These are phyloP conservation scores for Heliconius aoede DNA, from an alignment of 2,888 invertebrate species.

Conservation along the genomic window DNA sequence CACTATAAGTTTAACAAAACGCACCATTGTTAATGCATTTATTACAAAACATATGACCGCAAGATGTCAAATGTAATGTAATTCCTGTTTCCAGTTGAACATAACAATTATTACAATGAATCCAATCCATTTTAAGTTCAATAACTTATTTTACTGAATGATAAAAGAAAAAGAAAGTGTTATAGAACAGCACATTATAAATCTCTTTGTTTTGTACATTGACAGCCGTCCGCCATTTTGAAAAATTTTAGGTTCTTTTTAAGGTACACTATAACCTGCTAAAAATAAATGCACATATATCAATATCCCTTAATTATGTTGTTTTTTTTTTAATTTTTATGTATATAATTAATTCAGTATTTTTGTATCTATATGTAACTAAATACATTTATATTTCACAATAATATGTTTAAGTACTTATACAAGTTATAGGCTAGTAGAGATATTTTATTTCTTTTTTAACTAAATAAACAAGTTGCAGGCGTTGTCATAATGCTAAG, in stretches of 20 bases:
- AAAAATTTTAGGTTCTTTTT: constrained; percentile 32
- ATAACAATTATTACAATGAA: constrained; percentile 81
- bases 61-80: constrained; percentile 77
- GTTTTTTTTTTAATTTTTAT: background rate
- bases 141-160: constrained; percentile 17
- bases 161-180: constrained; percentile 3
- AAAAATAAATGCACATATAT: background rate
- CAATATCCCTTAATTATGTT: no score
- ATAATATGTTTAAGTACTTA: no score
- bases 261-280: background rate
- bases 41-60: constrained; percentile 82
- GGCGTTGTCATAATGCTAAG: background rate
- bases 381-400: no score
- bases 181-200: constrained; percentile 35
- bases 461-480: no score
- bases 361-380: background rate
- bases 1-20: constrained; percentile 44
- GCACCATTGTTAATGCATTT: constrained; percentile 75
- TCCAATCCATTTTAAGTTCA: constrained; percentile 74
- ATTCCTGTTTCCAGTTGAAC: constrained; percentile 74
- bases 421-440: no score
- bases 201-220: background rate
- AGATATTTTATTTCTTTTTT: no score
- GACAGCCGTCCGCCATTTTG: constrained; percentile 41
- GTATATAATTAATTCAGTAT: background rate